These are phyloP conservation scores for Choloepus hoffmanni DNA, from an alignment of 2,113 vertebrate genomes.

Conservation along the genomic window DNA sequence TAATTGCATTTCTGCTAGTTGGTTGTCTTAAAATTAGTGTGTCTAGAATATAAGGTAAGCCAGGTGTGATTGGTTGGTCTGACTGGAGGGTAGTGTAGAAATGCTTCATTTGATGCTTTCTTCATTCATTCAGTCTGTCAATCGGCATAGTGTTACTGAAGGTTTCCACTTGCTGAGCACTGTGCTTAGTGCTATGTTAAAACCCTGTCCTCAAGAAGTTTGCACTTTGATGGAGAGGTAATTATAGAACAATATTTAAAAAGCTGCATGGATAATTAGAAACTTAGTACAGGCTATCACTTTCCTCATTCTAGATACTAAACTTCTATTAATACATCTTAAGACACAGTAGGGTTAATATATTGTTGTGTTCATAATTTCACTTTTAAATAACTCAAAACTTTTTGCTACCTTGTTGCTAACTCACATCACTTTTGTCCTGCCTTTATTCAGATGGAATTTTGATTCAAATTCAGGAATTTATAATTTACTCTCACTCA, in stretches of 20 bases:
- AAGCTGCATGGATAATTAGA: neutral
- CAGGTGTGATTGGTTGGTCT: neutral
- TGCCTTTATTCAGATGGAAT: neutral
- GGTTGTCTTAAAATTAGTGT: neutral
- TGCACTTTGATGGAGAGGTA: neutral
- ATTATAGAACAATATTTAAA: no score
- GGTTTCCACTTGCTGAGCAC: neutral
- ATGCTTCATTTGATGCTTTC: neutral
- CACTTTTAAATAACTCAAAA: neutral
- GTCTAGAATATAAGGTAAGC: neutral
- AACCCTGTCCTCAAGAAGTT: neutral
- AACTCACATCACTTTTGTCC: neutral
- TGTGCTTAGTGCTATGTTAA: neutral
- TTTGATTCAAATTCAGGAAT: neutral
- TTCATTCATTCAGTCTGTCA: neutral
- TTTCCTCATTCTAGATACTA: neutral
- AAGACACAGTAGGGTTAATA: neutral
- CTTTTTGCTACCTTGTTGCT: neutral
- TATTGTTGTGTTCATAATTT: neutral
- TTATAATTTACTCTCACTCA: conserved; percentile 2
- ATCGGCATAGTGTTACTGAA: neutral
- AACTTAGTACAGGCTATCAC: neutral
- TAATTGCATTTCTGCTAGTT: neutral
- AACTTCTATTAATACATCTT: neutral
- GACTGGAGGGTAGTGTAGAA: neutral